A percentile compares a stretch with the other conserved stretches of the same genome.
These are phyloP conservation scores for Rhinophrynus dorsalis DNA, from an alignment of 2,797 vertebrate species.

Conservation along the genomic window DNA sequence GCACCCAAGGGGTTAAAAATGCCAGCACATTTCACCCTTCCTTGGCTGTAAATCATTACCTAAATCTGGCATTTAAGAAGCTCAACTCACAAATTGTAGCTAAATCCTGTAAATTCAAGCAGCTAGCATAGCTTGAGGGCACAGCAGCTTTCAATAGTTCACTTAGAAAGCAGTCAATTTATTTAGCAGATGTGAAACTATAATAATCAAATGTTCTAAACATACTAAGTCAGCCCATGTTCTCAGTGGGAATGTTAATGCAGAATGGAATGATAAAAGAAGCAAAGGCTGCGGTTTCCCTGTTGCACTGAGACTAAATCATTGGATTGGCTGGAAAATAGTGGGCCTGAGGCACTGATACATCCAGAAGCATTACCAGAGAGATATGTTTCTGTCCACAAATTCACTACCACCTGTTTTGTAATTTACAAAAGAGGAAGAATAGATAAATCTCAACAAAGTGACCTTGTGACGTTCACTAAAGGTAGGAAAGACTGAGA, in stretches of 20 bases:
- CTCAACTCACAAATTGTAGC: no score
- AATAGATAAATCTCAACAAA: neutral
- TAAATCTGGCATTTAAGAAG: no score
- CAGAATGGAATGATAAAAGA: neutral
- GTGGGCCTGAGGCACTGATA: neutral
- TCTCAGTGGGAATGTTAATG: constrained; percentile 18
- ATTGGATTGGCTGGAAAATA: no score
- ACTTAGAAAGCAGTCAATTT: constrained; percentile 30
- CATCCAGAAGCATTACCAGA: neutral
- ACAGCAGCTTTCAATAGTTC: constrained; percentile 26
- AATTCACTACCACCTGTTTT: neutral
- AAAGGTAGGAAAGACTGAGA: neutral
- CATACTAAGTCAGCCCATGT: constrained; percentile 25
- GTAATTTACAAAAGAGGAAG: no score
- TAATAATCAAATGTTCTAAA: constrained; percentile 35
- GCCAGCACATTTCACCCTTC: no score
- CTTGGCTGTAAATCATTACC: no score
- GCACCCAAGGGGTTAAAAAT: no score
- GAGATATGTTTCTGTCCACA: neutral
- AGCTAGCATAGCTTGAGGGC: constrained; percentile 36
- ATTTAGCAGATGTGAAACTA: constrained; percentile 38
- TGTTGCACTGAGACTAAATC: neutral
- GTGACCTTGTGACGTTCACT: neutral
- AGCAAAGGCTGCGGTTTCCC: constrained; percentile 10
- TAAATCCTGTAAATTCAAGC: no score